Percentiles rank a stretch among this genome's conserved stretches.
Conservation (phyloP, 2,797 vertebrate species). For the Helarctos malayanus region DNA sequence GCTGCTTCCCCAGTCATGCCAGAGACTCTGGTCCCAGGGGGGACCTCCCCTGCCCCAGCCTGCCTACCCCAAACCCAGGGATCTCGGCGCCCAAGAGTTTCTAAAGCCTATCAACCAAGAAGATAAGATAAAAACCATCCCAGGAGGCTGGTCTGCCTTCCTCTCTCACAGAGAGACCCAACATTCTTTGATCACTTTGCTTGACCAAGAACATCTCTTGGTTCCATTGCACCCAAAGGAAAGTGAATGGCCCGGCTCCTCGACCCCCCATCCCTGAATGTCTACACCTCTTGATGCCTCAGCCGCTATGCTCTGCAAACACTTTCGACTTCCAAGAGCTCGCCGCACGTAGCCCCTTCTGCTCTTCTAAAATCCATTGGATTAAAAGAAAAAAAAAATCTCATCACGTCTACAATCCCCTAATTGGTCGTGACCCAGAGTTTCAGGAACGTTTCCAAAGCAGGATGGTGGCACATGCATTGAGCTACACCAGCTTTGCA, state of each 20-base stretch:
- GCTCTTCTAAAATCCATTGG: rapidly evolving
- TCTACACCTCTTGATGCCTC: not conserved
- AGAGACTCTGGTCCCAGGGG: too few relatives aligned
- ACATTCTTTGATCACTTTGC: rapidly evolving
- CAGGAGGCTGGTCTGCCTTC: rapidly evolving
- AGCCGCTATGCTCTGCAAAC: not conserved
- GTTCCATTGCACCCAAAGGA: too few relatives aligned
- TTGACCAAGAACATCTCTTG: not conserved
- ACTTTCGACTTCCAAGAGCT: too few relatives aligned
- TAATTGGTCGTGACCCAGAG: rapidly evolving
- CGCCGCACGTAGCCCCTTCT: rapidly evolving
- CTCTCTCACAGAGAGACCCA: rapidly evolving
- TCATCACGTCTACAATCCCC: rapidly evolving
- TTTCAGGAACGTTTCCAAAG: rapidly evolving
- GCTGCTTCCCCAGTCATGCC: too few relatives aligned
- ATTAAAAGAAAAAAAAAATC: not conserved
- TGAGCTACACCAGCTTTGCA: rapidly evolving
- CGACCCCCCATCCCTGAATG: rapidly evolving
- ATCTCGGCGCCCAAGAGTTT: rapidly evolving
- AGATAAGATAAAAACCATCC: too few relatives aligned
- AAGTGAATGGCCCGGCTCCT: rapidly evolving
- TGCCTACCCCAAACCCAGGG: not conserved
- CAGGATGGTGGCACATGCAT: rapidly evolving
- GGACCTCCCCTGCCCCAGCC: too few relatives aligned
- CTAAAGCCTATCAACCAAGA: too few relatives aligned